A percentile compares a stretch with the other conserved stretches of the same genome.
Evolutionary conservation across 2,797 vertebrate species (phyloP).

Genomic region (Hafferia zeledoni): DNA sequence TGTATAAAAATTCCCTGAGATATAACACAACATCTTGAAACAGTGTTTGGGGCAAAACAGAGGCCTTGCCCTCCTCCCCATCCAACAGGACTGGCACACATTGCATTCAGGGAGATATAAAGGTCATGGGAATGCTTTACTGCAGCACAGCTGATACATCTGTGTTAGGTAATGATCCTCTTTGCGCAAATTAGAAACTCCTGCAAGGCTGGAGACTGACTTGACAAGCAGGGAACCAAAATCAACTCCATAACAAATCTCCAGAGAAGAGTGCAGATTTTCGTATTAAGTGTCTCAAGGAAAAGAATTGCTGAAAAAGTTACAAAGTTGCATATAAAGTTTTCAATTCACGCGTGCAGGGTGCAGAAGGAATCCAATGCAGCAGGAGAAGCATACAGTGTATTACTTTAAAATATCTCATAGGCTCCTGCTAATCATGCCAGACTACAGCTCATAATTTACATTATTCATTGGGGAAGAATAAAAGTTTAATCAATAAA

Average conservation of each 20-base stretch:
- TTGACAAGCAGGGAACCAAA: neutral
- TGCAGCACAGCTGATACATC: neutral
- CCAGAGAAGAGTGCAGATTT: neutral
- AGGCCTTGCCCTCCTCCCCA: neutral
- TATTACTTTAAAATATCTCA: constrained; percentile 26
- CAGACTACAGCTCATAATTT: constrained; percentile 26
- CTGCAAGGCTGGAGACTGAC: neutral
- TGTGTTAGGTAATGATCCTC: neutral
- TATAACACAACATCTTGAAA: neutral
- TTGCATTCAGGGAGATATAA: neutral
- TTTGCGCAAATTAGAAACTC: neutral
- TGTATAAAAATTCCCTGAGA: neutral
- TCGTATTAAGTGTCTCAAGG: neutral
- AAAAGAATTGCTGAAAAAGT: neutral
- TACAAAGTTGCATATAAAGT: neutral
- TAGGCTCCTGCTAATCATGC: constrained; percentile 14
- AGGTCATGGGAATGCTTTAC: neutral
- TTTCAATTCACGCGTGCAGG: neutral
- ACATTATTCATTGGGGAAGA: constrained; percentile 73
- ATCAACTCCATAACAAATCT: rapidly evolving
- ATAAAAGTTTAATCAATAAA: constrained; percentile 77
- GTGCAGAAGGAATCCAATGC: neutral
- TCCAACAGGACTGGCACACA: rapidly evolving
- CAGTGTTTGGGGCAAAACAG: neutral
- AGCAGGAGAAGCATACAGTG: neutral